Percentiles rank a stretch among this genome's conserved stretches.
These are phyloP conservation scores for Sorex maritimensis DNA, from an alignment of 2,797 vertebrate genomes.

Conservation along the genomic window DNA sequence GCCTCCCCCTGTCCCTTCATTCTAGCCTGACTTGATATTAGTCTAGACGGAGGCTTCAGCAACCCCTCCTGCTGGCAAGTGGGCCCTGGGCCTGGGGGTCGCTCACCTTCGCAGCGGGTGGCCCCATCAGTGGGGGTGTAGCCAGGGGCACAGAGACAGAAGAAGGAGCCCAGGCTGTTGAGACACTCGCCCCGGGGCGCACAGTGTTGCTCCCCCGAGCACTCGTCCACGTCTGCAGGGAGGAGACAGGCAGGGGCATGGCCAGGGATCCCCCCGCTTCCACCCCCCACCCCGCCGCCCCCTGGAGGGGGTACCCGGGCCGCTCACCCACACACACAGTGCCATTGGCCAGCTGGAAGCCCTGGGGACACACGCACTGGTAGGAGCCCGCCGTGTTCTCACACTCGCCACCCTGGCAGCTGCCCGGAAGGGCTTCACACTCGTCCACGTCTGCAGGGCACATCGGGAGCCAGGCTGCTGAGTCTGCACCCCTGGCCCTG, in stretches of 20 bases:
- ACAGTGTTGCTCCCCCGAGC: constrained; percentile 91
- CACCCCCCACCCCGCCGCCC: not conserved
- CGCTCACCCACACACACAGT: constrained; percentile 87
- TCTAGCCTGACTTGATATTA: no score
- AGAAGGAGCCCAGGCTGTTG: constrained; percentile 94
- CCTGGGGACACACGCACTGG: constrained; percentile 93
- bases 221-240: constrained; percentile 93
- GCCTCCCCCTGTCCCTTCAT: no score
- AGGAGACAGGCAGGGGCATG: constrained; percentile 20
- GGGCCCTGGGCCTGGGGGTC: not conserved
- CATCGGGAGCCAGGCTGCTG: constrained; percentile 23
- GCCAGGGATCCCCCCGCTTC: no score
- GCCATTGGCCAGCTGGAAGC: constrained; percentile 91
- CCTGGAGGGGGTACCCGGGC: rapidly evolving
- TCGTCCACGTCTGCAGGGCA: constrained; percentile 94
- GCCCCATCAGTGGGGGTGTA: constrained; percentile 88
- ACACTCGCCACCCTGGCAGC: constrained; percentile 95
- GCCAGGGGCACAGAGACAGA: constrained; percentile 93
- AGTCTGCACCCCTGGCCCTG: not conserved
- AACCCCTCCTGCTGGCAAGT: not conserved
- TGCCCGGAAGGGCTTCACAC: constrained; percentile 93
- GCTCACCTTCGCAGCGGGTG: constrained; percentile 93
- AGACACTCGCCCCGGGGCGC: constrained; percentile 93
- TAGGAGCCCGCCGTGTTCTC: constrained; percentile 93
- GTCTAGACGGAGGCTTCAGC: not conserved